These are phyloP conservation scores for Cottoperca gobio DNA, from an alignment of 2,797 vertebrate species.

Conservation along the genomic window DNA sequence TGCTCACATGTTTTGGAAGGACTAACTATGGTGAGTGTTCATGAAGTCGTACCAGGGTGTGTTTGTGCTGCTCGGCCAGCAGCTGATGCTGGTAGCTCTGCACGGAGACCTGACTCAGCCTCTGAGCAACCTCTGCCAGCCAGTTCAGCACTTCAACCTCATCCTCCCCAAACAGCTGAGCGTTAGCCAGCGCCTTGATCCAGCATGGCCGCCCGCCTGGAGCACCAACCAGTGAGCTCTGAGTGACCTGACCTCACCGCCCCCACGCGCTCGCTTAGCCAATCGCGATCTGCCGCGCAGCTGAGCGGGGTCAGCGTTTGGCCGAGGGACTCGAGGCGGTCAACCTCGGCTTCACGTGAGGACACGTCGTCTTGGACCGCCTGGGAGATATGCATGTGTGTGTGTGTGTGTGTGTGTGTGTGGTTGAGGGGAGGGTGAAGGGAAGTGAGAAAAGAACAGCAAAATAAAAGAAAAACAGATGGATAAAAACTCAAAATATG, in stretches of 20 bases:
- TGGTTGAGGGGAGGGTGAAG: slow-evolving; percentile 19
- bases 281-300: slow-evolving; percentile 86
- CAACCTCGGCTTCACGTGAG: slow-evolving; percentile 86
- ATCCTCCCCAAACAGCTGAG: slow-evolving; percentile 97
- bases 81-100: slow-evolving; percentile 92
- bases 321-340: slow-evolving; percentile 87
- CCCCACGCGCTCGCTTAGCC: slow-evolving; percentile 90
- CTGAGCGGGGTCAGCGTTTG: slow-evolving; percentile 91
- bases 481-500: slow-evolving; percentile 73
- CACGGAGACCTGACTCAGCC: slow-evolving; percentile 90
- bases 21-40: slow-evolving; percentile 30
- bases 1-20: not conserved
- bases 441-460: slow-evolving; percentile 49
- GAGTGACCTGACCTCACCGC: slow-evolving; percentile 87
- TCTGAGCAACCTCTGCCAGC: slow-evolving; percentile 97
- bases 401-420: slow-evolving; percentile 14
- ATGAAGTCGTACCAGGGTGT: slow-evolving; percentile 86
- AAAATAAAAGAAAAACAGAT: slow-evolving; percentile 74
- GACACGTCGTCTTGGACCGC: slow-evolving; percentile 90
- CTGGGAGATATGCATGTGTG: slow-evolving; percentile 82
- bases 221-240: slow-evolving; percentile 89
- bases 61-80: slow-evolving; percentile 93
- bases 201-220: slow-evolving; percentile 90
- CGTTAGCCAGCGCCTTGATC: slow-evolving; percentile 95
- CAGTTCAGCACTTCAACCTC: slow-evolving; percentile 99